phyloP scores from a whole-genome alignment of 2,888 invertebrate genomes.

The Dromius quadrimaculatus region DNA sequence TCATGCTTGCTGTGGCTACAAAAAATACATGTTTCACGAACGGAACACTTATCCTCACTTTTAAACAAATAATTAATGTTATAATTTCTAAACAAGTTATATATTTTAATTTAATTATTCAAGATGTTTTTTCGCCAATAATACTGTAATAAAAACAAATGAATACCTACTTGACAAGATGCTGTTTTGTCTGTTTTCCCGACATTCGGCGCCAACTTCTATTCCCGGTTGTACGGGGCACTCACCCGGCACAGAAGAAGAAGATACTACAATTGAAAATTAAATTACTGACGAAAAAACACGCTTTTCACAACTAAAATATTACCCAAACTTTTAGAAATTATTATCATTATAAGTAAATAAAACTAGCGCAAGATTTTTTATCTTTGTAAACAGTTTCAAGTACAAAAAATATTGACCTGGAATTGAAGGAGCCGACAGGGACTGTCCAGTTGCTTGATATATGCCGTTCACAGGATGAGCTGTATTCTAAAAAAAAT shows the following conservation, averaged over 20 bases:
- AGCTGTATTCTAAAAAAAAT: conserved; percentile 84
- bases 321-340: not conserved
- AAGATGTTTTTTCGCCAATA: too few species aligned
- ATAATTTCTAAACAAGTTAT: not conserved
- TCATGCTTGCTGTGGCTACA: conserved; percentile 63
- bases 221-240: conserved; percentile 70
- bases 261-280: conserved; percentile 56
- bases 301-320: not conserved
- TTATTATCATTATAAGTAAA: conserved; percentile 12
- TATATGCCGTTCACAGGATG: conserved; percentile 92
- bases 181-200: conserved; percentile 66
- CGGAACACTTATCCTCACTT: not conserved
- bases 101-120: not conserved
- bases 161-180: conserved; percentile 60
- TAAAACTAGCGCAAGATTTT: conserved; percentile 28
- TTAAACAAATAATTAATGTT: not conserved
- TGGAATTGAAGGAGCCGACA: conserved; percentile 61
- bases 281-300: not conserved
- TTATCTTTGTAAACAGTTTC: conserved; percentile 22
- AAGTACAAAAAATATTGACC: conserved; percentile 56
- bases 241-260: conserved; percentile 60
- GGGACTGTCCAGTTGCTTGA: conserved; percentile 68
- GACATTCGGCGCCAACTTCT: conserved; percentile 75
- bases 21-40: not conserved
- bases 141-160: too few species aligned